Percentiles rank a stretch among this genome's conserved stretches.
Evolutionary conservation across 53 echinoderm and acorn worm genomes (phyloP).

Genomic region (Astropecten irregularis): DNA sequence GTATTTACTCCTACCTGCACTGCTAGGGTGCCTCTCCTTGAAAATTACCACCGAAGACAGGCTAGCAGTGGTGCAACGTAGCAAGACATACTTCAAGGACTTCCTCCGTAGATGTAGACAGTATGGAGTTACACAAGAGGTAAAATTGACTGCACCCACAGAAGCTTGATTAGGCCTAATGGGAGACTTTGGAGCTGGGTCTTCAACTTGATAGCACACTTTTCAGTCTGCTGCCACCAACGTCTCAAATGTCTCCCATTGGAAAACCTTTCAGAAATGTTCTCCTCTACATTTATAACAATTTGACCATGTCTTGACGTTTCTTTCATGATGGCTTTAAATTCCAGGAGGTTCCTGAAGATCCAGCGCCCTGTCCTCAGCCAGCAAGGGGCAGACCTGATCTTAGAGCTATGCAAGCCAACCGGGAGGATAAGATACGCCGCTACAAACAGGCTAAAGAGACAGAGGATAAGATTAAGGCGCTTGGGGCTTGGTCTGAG

Average conservation of each 20-base stretch:
- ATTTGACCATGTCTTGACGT: neutral
- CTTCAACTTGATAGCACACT: neutral
- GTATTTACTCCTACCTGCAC: constrained; percentile 83
- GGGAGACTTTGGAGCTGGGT: no score
- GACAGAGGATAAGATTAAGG: constrained; percentile 63
- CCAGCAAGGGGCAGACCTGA: constrained; percentile 72
- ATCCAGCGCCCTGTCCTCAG: constrained; percentile 32
- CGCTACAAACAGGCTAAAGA: constrained; percentile 81
- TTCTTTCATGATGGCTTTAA: neutral
- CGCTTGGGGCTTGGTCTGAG: constrained; percentile 63
- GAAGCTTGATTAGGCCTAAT: neutral
- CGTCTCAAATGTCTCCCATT: no score
- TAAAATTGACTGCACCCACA: no score
- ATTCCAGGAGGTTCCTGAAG: constrained; percentile 83
- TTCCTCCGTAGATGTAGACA: constrained; percentile 82
- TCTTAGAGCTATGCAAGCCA: constrained; percentile 91
- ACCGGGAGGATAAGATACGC: constrained; percentile 91
- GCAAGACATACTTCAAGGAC: constrained; percentile 81
- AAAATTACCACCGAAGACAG: constrained; percentile 73
- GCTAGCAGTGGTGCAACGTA: constrained; percentile 63
- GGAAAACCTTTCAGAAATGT: neutral
- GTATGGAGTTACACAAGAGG: constrained; percentile 90
- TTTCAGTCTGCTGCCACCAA: neutral
- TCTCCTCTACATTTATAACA: neutral
- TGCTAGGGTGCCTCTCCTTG: constrained; percentile 82